Base-by-base conservation (phyloP, 2,888 invertebrate genomes). In the Leptinotarsa haldemani region DNA sequence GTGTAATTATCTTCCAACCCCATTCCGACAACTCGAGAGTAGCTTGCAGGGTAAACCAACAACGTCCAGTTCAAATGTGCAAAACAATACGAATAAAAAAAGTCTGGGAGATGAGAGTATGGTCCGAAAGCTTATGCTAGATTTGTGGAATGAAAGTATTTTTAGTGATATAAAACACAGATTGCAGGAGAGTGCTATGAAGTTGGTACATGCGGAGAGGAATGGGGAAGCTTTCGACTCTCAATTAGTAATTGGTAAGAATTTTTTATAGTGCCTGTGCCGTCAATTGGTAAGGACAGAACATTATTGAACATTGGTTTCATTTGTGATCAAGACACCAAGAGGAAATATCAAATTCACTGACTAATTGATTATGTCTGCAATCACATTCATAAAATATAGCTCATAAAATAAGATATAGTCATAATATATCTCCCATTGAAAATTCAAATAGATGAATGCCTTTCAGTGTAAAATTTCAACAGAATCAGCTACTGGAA, bases 171-270 rank as follows among this genome's bases (percentile, higher is more conserved):
- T 99, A 80, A 98, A 98, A 87, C 94, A 96, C 85, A 92, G 96
- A 78, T 89, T 97, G 66, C 97, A 97, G 87, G 94, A 95, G 85
- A 97, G 98, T 81, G 99, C 99, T 3, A 98, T 99, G 97, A 96
- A 97, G 88, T 90, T 99, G 78, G 97, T 99, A 12, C 95, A 97
- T 86, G 94, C 97, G 2, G 99, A 99, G 87, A 91, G 99, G 78
- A 98, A 97, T 88, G 99, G 99, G 2, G 98, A 98, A 89, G 96
- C 97, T 4, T 98, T 99, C 88, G 99, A 99, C 88, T 96, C 98
- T 20, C 97, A 97, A 86, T 90, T 99, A 77, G 98, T 99, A 70
- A 97, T 99, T 84, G 87, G 86, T 86, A 81, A 77, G 72, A 69
- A 48, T 7, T 30, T 58, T 15, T 25, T 58, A 15, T 25, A n/a